Conservation (phyloP, 2,797 vertebrate species). For the Periophthalmus magnuspinnatus region DNA sequence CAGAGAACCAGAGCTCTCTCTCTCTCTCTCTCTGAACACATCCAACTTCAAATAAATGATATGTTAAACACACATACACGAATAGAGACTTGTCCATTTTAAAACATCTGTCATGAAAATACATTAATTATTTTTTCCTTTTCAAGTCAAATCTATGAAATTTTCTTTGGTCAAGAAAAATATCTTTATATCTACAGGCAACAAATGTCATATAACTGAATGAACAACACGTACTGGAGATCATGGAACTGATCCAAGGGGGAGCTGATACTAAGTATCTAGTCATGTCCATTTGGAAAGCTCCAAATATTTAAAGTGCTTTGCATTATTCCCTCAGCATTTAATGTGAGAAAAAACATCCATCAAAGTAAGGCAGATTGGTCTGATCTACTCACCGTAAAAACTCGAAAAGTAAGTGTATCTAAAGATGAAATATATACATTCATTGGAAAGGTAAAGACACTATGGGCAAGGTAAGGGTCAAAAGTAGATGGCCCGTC, state of each 20-base stretch:
- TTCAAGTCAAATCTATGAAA: constrained; percentile 77
- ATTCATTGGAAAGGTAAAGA: constrained; percentile 56
- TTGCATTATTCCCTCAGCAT: constrained; percentile 78
- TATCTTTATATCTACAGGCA: constrained; percentile 77
- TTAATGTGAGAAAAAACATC: constrained; percentile 71
- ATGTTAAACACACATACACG: constrained; percentile 53
- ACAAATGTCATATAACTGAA: constrained; percentile 76
- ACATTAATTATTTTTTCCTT: constrained; percentile 64
- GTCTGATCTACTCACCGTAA: constrained; percentile 52
- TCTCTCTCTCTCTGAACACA: constrained; percentile 51
- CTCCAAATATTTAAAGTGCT: constrained; percentile 98
- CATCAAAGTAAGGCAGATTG: constrained; percentile 78
- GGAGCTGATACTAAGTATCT: constrained; percentile 94
- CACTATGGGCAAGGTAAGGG: constrained; percentile 35
- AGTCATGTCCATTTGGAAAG: constrained; percentile 84
- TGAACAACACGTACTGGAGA: constrained; percentile 77
- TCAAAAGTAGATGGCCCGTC: constrained; percentile 33
- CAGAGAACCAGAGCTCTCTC: constrained; percentile 42
- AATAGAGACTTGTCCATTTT: constrained; percentile 54
- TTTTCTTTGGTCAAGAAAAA: constrained; percentile 84
- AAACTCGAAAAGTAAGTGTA: constrained; percentile 21
- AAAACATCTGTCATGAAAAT: constrained; percentile 78
- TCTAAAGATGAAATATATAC: constrained; percentile 24
- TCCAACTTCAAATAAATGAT: constrained; percentile 52
- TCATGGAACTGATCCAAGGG: constrained; percentile 99